Percentiles rank a stretch among this genome's conserved stretches.
Evolutionary conservation across 2,888 invertebrate species (phyloP).

Genomic region (Papilio elwesi): DNA sequence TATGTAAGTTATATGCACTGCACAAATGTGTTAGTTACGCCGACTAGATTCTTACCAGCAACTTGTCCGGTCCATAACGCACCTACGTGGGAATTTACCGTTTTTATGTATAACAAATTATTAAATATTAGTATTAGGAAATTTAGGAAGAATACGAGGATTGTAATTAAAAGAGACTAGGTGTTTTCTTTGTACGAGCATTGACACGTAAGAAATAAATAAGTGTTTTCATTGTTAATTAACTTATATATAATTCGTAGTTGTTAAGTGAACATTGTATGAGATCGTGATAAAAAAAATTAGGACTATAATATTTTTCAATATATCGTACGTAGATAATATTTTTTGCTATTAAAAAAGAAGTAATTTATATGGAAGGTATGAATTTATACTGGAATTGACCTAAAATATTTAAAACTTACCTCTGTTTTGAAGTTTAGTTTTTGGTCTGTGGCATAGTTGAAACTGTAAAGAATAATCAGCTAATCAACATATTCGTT

Average conservation of each 20-base stretch:
- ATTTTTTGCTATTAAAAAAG: not conserved
- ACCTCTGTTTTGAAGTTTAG: not conserved
- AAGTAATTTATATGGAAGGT: too few relatives aligned
- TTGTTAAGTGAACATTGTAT: not conserved
- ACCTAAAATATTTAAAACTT: not conserved
- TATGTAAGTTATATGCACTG: not conserved
- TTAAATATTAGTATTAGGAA: constrained; percentile 16
- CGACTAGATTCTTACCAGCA: constrained; percentile 25
- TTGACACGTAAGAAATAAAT: not conserved
- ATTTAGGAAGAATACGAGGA: constrained; percentile 17
- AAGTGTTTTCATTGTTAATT: not conserved
- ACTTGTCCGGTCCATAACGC: constrained; percentile 37
- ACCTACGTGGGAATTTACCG: constrained; percentile 34
- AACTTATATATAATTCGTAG: constrained; percentile 22
- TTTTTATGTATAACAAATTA: constrained; percentile 25
- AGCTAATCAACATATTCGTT: not conserved
- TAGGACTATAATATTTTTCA: constrained; percentile 15
- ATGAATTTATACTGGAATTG: constrained; percentile 6
- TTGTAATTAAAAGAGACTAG: constrained; percentile 18
- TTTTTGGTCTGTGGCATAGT: not conserved
- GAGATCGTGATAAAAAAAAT: constrained; percentile 8
- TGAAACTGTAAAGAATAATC: not conserved
- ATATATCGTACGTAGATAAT: too few relatives aligned
- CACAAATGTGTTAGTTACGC: not conserved
- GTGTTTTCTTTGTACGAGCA: not conserved